A percentile compares a stretch with the other conserved stretches of the same genome.
Conservation (phyloP, 2,797 vertebrate genomes). For the Centropyge bicolor region DNA sequence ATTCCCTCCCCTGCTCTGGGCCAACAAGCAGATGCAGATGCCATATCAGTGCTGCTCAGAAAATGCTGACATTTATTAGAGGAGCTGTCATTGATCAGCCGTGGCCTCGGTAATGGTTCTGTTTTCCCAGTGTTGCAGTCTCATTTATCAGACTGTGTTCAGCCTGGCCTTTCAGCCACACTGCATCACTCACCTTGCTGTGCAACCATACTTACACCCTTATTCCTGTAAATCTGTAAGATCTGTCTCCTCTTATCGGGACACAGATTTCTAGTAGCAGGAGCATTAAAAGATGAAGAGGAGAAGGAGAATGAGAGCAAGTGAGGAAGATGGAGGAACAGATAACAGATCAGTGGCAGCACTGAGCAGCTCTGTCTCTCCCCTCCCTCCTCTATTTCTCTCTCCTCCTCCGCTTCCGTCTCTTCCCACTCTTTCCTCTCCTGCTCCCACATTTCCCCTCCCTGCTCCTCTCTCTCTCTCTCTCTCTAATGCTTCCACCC, state of each 20-base stretch:
- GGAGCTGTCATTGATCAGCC: conserved; percentile 31
- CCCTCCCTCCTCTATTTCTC: conserved; percentile 48
- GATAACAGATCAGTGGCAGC: conserved; percentile 68
- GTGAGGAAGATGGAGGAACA: conserved; percentile 68
- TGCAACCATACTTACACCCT: not conserved
- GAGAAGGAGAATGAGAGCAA: conserved; percentile 8
- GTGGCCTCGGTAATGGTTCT: conserved; percentile 38
- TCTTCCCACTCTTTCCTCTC: conserved; percentile 57
- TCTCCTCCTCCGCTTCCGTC: conserved; percentile 52
- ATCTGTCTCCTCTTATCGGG: conserved; percentile 9
- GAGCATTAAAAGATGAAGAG: conserved; percentile 9
- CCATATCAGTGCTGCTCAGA: conserved; percentile 13
- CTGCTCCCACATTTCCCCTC: conserved; percentile 26
- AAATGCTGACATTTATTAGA: conserved; percentile 31
- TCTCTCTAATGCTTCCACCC: conserved; percentile 2
- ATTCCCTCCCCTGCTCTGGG: conserved; percentile 24
- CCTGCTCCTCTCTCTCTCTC: conserved; percentile 1
- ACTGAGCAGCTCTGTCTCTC: conserved; percentile 54
- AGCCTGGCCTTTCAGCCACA: conserved; percentile 17
- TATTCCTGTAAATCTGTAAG: conserved; percentile 7
- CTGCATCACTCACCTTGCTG: not conserved
- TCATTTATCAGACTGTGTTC: conserved; percentile 47
- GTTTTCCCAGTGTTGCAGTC: conserved; percentile 38
- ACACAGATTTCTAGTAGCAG: conserved; percentile 17
- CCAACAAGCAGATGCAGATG: conserved; percentile 10